phyloP scores from a whole-genome alignment of 1,140 invertebrate species.

The Diorhabda sublineata region DNA sequence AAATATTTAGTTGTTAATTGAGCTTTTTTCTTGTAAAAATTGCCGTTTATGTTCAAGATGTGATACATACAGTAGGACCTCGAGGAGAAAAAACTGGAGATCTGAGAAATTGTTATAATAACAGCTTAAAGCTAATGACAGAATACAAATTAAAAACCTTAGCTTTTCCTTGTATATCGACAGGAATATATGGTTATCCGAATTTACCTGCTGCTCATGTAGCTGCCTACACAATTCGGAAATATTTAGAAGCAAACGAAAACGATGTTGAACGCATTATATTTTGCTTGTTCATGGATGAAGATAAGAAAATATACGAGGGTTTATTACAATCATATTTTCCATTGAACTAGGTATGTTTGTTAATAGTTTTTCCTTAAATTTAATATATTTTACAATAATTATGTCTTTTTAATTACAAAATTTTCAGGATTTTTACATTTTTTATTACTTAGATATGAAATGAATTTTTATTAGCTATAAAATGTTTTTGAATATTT shows the following conservation, averaged over 20 bases:
- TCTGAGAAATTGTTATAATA: slow-evolving; percentile 67
- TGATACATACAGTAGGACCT: slow-evolving; percentile 82
- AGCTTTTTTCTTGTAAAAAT: too few relatives aligned
- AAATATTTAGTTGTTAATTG: too few relatives aligned
- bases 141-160: slow-evolving; percentile 63
- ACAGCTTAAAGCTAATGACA: slow-evolving; percentile 57
- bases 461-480: too few relatives aligned
- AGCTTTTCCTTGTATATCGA: slow-evolving; percentile 83
- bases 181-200: slow-evolving; percentile 82
- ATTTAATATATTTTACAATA: too few relatives aligned
- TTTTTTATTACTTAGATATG: too few relatives aligned
- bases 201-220: slow-evolving; percentile 70
- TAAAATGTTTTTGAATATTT: too few relatives aligned
- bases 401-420: too few relatives aligned
- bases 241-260: slow-evolving; percentile 62
- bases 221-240: slow-evolving; percentile 62
- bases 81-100: slow-evolving; percentile 63
- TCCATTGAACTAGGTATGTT: slow-evolving; percentile 42
- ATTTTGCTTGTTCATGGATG: slow-evolving; percentile 73
- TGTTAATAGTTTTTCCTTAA: too few relatives aligned
- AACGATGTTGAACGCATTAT: slow-evolving; percentile 70
- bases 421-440: too few relatives aligned
- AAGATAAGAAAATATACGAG: slow-evolving; percentile 72
- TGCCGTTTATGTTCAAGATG: slow-evolving; percentile 55
- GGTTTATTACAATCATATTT: slow-evolving; percentile 70